Evolutionary conservation across 2,797 vertebrate genomes (phyloP).

Genomic region (Leptatherina wallacei): DNA sequence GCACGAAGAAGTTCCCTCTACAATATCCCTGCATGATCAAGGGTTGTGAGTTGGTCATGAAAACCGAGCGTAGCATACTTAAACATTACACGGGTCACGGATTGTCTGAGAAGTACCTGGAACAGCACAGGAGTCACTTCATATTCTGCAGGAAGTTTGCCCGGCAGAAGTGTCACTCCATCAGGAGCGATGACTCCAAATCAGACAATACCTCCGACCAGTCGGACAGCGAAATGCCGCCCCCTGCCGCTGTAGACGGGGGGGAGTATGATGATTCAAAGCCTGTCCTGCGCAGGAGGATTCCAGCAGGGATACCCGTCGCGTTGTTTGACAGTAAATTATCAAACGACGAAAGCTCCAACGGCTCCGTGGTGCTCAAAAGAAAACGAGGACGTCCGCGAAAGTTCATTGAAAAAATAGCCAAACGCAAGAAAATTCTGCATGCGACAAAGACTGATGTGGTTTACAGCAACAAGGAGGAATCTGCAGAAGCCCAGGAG

Average conservation of each 20-base stretch:
- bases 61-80: constrained; percentile 91
- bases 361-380: constrained; percentile 73
- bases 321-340: constrained; percentile 72
- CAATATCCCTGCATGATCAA: constrained; percentile 98
- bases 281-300: constrained; percentile 73
- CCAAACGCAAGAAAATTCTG: constrained; percentile 67
- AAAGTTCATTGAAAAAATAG: constrained; percentile 58
- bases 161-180: constrained; percentile 78
- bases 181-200: constrained; percentile 79
- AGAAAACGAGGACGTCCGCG: constrained; percentile 83
- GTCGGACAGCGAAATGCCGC: constrained; percentile 69
- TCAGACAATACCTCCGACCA: constrained; percentile 79
- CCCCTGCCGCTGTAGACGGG: constrained; percentile 43
- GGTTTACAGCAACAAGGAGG: constrained; percentile 65
- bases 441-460: constrained; percentile 60
- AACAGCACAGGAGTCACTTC: constrained; percentile 91
- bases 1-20: constrained; percentile 88
- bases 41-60: constrained; percentile 92
- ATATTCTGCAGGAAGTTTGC: constrained; percentile 91
- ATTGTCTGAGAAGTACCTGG: constrained; percentile 92
- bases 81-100: constrained; percentile 97
- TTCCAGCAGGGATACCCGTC: constrained; percentile 43
- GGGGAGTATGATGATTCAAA: constrained; percentile 71
- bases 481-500: constrained; percentile 76
- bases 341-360: constrained; percentile 71